Conservation (phyloP, 2,113 vertebrate genomes). For the Onychorhynchus coronatus region DNA sequence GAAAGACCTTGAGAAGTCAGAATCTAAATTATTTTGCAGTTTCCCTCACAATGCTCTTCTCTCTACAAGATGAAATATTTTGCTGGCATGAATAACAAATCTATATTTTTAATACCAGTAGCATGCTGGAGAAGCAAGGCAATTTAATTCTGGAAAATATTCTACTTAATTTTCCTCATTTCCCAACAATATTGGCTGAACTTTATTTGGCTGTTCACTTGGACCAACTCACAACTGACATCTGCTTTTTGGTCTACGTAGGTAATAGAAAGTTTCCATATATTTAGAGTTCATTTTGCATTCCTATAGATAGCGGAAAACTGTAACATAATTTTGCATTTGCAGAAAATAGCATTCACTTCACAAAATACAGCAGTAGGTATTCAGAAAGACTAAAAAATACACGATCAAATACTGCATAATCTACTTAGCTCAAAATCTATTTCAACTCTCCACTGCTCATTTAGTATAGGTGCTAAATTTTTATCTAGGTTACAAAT, state of each 20-base stretch:
- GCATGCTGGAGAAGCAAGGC: slow-evolving; percentile 8
- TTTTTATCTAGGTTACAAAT: not conserved
- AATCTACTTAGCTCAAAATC: not conserved
- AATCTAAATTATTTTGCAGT: slow-evolving; percentile 26
- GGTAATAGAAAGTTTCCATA: slow-evolving; percentile 51
- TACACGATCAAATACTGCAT: not conserved
- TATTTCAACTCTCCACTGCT: not conserved
- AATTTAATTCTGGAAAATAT: slow-evolving; percentile 46
- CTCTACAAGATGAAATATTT: not conserved
- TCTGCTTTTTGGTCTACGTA: slow-evolving; percentile 43
- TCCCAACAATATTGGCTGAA: slow-evolving; percentile 58
- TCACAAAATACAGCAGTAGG: not conserved
- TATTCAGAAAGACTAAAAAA: not conserved
- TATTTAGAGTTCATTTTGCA: slow-evolving; percentile 2
- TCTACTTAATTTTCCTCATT: slow-evolving; percentile 48
- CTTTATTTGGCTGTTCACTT: slow-evolving; percentile 58
- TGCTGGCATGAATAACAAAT: not conserved
- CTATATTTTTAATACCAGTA: slow-evolving; percentile 45
- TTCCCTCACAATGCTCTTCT: not conserved
- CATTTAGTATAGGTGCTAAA: not conserved
- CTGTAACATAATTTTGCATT: not conserved
- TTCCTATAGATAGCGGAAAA: not conserved
- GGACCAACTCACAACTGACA: slow-evolving; percentile 40
- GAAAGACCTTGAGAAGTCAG: not conserved
- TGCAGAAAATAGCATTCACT: not conserved